Percentiles rank a stretch among this genome's conserved stretches.
Evolutionary conservation across 2,888 invertebrate species (phyloP).

Genomic region (Reticulitermes lucifugus): DNA sequence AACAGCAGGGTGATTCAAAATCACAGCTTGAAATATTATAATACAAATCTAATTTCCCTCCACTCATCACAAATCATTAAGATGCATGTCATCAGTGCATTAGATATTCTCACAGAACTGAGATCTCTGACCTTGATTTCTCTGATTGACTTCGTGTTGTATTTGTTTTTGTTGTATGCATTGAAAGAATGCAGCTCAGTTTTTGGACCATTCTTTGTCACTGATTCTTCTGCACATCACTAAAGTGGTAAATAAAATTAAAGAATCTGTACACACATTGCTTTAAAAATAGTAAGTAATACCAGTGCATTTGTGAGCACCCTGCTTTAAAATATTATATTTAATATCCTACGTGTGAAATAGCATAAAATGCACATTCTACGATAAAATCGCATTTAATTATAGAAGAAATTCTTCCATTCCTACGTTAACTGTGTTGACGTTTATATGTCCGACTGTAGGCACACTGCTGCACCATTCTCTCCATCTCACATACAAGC

Average conservation of each 20-base stretch:
- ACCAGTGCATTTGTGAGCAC: not conserved
- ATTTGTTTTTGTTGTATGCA: too few relatives aligned
- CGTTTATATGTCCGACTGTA: conserved; percentile 46
- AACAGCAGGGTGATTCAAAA: not conserved
- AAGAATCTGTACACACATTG: too few relatives aligned
- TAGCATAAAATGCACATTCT: not conserved
- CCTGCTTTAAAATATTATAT: not conserved
- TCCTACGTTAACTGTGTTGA: conserved; percentile 33
- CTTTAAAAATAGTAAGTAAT: not conserved
- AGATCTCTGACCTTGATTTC: too few relatives aligned
- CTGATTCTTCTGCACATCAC: too few relatives aligned
- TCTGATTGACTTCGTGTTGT: too few relatives aligned
- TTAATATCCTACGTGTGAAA: not conserved
- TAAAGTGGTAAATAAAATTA: too few relatives aligned
- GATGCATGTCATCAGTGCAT: too few relatives aligned
- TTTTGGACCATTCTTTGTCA: too few relatives aligned
- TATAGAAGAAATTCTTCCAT: not conserved
- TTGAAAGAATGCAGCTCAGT: too few relatives aligned
- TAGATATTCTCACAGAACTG: too few relatives aligned
- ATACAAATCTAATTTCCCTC: too few relatives aligned
- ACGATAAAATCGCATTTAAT: not conserved
- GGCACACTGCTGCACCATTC: conserved; percentile 8
- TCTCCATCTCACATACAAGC: not conserved
- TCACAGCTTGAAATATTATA: not conserved
- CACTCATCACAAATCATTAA: too few relatives aligned